Conservation (phyloP, 2,113 vertebrate species). For the Sinocyclocheilus grahami region DNA sequence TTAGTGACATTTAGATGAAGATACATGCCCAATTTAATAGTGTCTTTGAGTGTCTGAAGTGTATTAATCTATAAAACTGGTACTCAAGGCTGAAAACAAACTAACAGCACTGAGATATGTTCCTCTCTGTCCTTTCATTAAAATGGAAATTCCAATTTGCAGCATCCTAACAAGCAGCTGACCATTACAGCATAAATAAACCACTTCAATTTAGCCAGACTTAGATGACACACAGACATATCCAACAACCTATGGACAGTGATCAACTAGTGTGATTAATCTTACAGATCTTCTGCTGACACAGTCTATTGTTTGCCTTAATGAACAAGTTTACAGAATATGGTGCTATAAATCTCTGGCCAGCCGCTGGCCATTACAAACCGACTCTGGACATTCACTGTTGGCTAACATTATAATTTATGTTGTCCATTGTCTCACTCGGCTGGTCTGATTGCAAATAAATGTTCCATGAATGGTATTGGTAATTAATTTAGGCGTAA, state of each 20-base stretch:
- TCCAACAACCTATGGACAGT: constrained; percentile 63
- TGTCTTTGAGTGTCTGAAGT: constrained; percentile 4
- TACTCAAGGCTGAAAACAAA: not conserved
- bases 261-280: constrained; percentile 65
- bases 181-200: constrained; percentile 44
- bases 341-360: constrained; percentile 67
- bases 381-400: constrained; percentile 59
- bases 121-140: constrained; percentile 59
- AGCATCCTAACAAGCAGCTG: constrained; percentile 52
- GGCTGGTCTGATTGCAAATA: constrained; percentile 65
- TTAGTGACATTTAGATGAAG: not conserved
- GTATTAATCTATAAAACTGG: not conserved
- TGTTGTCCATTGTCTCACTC: constrained; percentile 65
- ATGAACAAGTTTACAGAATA: constrained; percentile 55
- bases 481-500: constrained; percentile 71
- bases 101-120: not conserved
- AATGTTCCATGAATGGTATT: constrained; percentile 63
- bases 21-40: not conserved
- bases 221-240: constrained; percentile 44
- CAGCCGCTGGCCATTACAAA: constrained; percentile 63
- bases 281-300: constrained; percentile 61
- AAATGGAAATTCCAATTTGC: constrained; percentile 58
- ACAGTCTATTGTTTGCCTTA: constrained; percentile 64
- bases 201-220: constrained; percentile 29
- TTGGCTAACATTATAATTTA: constrained; percentile 71